Evolutionary conservation across 2,113 vertebrate genomes (phyloP).

Genomic region (Leucoraja erinaceus): DNA sequence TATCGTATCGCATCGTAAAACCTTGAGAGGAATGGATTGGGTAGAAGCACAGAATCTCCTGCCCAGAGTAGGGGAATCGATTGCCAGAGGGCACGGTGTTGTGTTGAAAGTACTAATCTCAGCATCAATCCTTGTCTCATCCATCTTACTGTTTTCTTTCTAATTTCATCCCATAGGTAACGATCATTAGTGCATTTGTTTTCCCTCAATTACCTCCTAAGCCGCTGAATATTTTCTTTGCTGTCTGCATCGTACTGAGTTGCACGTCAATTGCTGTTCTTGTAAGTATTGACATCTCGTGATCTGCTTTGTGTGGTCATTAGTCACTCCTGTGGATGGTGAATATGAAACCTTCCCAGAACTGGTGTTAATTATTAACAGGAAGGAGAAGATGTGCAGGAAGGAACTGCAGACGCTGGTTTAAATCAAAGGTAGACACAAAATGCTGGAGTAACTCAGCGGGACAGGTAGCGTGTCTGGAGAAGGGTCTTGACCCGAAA

Average conservation of each 20-base stretch:
- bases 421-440: no score
- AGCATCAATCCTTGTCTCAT: neutral
- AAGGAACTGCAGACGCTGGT: no score
- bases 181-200: slow-evolving; percentile 72
- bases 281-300: slow-evolving; percentile 57
- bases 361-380: no score
- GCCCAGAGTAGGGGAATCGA: no score
- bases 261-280: slow-evolving; percentile 67
- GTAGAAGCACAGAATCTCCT: no score
- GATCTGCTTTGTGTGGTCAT: neutral
- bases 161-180: slow-evolving; percentile 54
- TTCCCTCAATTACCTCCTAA: slow-evolving; percentile 75
- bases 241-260: slow-evolving; percentile 71
- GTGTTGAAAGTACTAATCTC: neutral
- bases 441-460: no score
- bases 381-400: no score
- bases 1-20: no score
- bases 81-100: neutral
- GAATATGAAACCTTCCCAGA: no score
- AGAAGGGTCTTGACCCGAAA: no score
- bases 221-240: slow-evolving; percentile 73
- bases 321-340: neutral
- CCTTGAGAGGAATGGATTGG: no score
- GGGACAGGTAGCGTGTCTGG: no score
- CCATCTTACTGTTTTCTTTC: neutral